Evolutionary conservation across 2,797 vertebrate species (phyloP).

Genomic region (Phalloptychus januarius): DNA sequence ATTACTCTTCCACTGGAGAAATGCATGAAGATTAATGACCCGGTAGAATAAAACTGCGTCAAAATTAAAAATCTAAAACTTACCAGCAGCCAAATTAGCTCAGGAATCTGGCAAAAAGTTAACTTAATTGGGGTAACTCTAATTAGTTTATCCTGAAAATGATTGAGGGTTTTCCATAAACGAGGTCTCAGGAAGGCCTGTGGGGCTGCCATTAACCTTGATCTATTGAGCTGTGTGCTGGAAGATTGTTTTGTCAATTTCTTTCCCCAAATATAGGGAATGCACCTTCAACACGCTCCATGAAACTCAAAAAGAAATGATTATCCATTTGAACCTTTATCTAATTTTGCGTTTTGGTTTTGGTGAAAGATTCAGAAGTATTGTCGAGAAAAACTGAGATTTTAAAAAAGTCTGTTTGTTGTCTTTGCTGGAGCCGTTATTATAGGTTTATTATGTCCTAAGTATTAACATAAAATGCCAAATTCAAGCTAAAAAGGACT

Average conservation of each 20-base stretch:
- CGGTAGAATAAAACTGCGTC: neutral
- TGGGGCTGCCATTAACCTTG: neutral
- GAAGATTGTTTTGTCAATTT: neutral
- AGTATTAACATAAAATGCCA: too few relatives aligned
- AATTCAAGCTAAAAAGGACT: too few relatives aligned
- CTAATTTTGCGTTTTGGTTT: neutral
- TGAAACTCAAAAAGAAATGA: neutral
- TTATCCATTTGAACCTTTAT: neutral
- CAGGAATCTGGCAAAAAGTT: neutral
- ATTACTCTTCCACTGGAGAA: neutral
- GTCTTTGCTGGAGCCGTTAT: neutral
- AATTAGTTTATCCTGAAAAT: neutral
- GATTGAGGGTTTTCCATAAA: slow-evolving; percentile 3
- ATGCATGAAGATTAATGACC: neutral
- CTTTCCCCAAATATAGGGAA: neutral
- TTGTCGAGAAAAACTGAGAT: too few relatives aligned
- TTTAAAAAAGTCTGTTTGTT: neutral
- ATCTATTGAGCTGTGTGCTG: neutral
- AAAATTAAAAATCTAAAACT: slow-evolving; percentile 1
- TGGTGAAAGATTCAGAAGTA: too few relatives aligned
- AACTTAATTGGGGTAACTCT: neutral
- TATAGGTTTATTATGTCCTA: neutral
- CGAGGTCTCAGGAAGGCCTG: neutral
- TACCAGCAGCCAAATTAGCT: neutral
- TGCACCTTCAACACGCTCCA: neutral